Evolutionary conservation across 2,888 invertebrate genomes (phyloP).

Genomic region (Limnephilus marmoratus): DNA sequence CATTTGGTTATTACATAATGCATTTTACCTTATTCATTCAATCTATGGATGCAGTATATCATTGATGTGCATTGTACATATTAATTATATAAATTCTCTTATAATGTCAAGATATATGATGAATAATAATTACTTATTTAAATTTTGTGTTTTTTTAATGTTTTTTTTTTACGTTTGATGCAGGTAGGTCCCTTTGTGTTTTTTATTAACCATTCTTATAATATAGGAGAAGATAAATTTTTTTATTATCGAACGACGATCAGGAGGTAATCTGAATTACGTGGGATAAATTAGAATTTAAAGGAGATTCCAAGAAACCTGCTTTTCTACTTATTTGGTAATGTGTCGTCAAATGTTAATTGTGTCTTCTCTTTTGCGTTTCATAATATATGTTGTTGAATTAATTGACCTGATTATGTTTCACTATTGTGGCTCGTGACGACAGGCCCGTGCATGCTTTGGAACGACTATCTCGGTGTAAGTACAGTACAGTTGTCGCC

Average conservation of each 20-base stretch:
- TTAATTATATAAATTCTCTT: too few species aligned
- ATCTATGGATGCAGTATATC: too few species aligned
- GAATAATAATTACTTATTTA: neutral
- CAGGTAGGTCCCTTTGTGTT: too few species aligned
- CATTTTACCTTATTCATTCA: too few species aligned
- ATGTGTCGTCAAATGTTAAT: slow-evolving; percentile 13
- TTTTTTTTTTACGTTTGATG: too few species aligned
- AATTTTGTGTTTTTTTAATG: neutral
- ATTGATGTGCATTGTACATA: too few species aligned
- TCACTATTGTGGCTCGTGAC: slow-evolving; percentile 64
- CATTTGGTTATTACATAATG: neutral
- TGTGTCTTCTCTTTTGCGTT: neutral
- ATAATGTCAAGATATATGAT: too few species aligned
- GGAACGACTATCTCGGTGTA: slow-evolving; percentile 93
- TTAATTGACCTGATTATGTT: slow-evolving; percentile 55
- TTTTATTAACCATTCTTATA: neutral
- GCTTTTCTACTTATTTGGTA: neutral
- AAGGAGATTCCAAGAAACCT: neutral
- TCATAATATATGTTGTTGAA: slow-evolving; percentile 42
- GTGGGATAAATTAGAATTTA: neutral
- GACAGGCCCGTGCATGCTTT: slow-evolving; percentile 91
- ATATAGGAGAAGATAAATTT: neutral
- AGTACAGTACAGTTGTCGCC: slow-evolving; percentile 84
- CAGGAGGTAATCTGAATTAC: neutral
- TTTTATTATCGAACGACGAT: neutral